Evolutionary conservation across 2,113 vertebrate species (phyloP).

Genomic region (Coregonus clupeaformis): DNA sequence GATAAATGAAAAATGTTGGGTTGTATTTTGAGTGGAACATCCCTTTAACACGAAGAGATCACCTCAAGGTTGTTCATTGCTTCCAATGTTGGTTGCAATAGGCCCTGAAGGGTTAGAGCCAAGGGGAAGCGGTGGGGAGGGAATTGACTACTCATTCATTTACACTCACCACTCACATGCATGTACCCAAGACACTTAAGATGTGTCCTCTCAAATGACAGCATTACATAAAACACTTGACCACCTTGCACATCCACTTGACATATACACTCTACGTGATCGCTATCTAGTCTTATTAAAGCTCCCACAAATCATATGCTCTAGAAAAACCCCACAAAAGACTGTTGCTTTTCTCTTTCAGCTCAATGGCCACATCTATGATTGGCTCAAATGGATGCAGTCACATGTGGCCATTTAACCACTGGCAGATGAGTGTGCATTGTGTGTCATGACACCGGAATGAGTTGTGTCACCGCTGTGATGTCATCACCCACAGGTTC

Average conservation of each 20-base stretch:
- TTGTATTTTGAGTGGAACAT: no score
- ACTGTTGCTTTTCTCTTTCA: conserved; percentile 4
- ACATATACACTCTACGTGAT: background rate
- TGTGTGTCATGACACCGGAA: background rate
- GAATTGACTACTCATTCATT: no score
- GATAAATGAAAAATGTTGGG: no score
- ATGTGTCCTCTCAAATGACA: background rate
- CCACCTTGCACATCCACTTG: background rate
- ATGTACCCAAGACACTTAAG: background rate
- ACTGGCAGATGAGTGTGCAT: conserved; percentile 20
- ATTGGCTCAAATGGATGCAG: conserved; percentile 36
- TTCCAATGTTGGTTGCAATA: no score
- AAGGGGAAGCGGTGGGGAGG: no score
- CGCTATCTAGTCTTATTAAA: background rate
- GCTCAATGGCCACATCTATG: conserved; percentile 4
- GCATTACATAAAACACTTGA: background rate
- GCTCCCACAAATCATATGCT: conserved; percentile 1
- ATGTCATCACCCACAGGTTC: conserved; percentile 77
- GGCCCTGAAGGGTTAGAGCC: no score
- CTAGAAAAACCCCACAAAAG: conserved; percentile 17
- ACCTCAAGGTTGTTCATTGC: no score
- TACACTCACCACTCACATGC: background rate
- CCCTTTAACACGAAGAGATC: no score
- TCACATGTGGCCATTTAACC: conserved; percentile 50
- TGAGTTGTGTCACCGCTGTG: conserved; percentile 35